These are phyloP conservation scores for Sebastolobus altivelis DNA, from an alignment of 2,797 vertebrate genomes.

Conservation along the genomic window DNA sequence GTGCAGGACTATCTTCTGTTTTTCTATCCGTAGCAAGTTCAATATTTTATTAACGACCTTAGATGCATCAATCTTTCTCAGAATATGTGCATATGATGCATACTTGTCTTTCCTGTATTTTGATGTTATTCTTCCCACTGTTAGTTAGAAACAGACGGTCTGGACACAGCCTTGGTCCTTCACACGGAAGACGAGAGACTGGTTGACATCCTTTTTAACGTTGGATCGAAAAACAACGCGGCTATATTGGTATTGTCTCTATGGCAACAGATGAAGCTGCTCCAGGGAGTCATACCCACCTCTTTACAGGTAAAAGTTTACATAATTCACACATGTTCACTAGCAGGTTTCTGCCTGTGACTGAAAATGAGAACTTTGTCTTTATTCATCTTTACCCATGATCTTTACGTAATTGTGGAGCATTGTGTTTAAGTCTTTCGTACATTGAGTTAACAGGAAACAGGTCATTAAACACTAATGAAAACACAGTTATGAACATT, in stretches of 20 bases:
- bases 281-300: slow-evolving; percentile 78
- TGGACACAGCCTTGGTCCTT: slow-evolving; percentile 69
- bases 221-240: slow-evolving; percentile 63
- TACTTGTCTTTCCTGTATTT: slow-evolving; percentile 2
- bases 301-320: slow-evolving; percentile 78
- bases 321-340: not conserved
- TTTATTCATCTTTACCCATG: not conserved
- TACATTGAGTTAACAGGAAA: not conserved
- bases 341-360: not conserved
- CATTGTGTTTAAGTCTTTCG: not conserved
- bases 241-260: slow-evolving; percentile 71
- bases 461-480: no score
- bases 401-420: not conserved
- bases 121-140: slow-evolving; percentile 8
- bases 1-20: slow-evolving; percentile 53
- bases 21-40: not conserved
- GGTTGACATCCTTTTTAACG: slow-evolving; percentile 64
- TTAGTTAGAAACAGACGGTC: slow-evolving; percentile 70
- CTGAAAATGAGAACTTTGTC: not conserved
- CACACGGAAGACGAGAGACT: slow-evolving; percentile 68
- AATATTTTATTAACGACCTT: not conserved
- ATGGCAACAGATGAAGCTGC: slow-evolving; percentile 77
- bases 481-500: no score
- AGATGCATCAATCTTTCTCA: not conserved
- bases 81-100: not conserved